Percentiles rank a stretch among this genome's conserved stretches.
Evolutionary conservation across 2,113 vertebrate genomes (phyloP).

Genomic region (Tetrax tetrax): DNA sequence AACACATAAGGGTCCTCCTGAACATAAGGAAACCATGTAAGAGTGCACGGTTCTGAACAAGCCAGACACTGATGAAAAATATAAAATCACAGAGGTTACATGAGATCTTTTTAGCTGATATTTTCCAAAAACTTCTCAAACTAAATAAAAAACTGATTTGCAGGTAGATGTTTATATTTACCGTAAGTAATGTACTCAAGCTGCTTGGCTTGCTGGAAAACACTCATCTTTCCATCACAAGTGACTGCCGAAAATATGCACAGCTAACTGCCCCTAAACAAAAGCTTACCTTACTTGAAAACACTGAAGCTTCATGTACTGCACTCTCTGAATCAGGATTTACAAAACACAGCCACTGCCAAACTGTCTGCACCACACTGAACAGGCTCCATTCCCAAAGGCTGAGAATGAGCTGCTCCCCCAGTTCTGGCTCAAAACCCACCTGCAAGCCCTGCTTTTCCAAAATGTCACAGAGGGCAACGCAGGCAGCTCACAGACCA

Average conservation of each 20-base stretch:
- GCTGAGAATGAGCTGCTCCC: not conserved
- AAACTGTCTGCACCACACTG: not conserved
- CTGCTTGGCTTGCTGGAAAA: not conserved
- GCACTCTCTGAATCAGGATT: not conserved
- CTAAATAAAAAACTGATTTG: not conserved
- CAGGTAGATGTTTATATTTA: not conserved
- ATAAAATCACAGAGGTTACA: not conserved
- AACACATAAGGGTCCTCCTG: not conserved
- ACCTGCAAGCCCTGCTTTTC: not conserved
- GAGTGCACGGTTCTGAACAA: not conserved
- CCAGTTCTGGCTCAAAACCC: not conserved
- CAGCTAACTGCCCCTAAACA: accelerated
- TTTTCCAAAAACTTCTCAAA: not conserved
- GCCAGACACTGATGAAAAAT: not conserved
- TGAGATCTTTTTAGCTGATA: not conserved
- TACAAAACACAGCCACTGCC: accelerated
- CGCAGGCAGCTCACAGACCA: not conserved
- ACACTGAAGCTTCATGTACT: not conserved
- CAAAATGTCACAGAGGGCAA: not conserved
- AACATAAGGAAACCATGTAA: not conserved
- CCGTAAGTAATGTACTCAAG: not conserved
- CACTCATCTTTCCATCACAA: not conserved
- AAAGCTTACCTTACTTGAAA: not conserved
- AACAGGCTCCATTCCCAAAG: not conserved
- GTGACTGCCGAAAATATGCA: not conserved